Evolutionary conservation across 30 jellyfish, hydroid and myxozoan species (phyloP).

Genomic region (Catostylus mosaicus): DNA sequence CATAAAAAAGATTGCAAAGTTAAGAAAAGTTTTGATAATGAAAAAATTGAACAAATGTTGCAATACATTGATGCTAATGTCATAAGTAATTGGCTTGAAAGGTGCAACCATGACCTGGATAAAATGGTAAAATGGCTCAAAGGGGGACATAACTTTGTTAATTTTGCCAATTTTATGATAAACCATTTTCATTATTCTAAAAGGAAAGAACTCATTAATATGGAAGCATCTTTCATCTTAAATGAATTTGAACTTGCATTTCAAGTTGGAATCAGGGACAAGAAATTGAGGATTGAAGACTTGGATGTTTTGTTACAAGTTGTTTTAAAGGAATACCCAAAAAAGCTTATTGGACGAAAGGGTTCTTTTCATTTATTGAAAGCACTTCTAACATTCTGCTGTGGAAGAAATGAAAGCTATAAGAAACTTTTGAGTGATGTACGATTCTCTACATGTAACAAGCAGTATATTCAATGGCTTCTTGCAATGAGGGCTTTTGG

Average conservation of each 20-base stretch:
- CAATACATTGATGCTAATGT: slow-evolving; percentile 74
- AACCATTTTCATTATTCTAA: slow-evolving; percentile 50
- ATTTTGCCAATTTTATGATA: slow-evolving; percentile 61
- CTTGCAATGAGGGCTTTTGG: slow-evolving; percentile 90
- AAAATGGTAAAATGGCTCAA: slow-evolving; percentile 30
- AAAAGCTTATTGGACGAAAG: slow-evolving; percentile 42
- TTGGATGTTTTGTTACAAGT: slow-evolving; percentile 32
- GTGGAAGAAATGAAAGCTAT: slow-evolving; percentile 63
- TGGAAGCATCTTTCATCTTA: slow-evolving; percentile 82
- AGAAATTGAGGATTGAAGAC: slow-evolving; percentile 25
- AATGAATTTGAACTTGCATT: slow-evolving; percentile 84
- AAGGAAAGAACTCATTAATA: slow-evolving; percentile 60
- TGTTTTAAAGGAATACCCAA: slow-evolving; percentile 76
- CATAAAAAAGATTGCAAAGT: background rate
- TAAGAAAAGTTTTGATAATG: background rate
- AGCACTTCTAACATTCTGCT: slow-evolving; percentile 42
- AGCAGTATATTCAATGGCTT: slow-evolving; percentile 82
- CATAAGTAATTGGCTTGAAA: slow-evolving; percentile 70
- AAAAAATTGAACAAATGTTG: slow-evolving; percentile 49
- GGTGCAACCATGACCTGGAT: slow-evolving; percentile 43
- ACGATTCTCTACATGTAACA: slow-evolving; percentile 67
- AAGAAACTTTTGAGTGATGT: slow-evolving; percentile 66
- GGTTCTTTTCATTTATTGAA: slow-evolving; percentile 54
- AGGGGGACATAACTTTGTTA: slow-evolving; percentile 37
- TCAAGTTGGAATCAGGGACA: slow-evolving; percentile 66